These are phyloP conservation scores for Diaphora mendica DNA, from an alignment of 2,888 invertebrate species.

Conservation along the genomic window DNA sequence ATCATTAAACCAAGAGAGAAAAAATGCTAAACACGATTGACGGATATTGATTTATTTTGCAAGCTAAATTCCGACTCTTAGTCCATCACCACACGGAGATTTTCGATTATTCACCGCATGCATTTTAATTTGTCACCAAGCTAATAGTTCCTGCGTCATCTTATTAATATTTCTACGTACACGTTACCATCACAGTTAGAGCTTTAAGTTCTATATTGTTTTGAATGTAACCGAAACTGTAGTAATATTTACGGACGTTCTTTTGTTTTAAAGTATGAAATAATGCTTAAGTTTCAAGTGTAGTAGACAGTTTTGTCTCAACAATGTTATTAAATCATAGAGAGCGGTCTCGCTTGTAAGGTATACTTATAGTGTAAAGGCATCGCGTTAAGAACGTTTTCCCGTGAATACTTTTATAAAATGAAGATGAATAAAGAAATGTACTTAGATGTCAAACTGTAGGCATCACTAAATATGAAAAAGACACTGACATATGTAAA, in stretches of 20 bases:
- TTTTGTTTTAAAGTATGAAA: slow-evolving; percentile 54
- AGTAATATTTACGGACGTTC: slow-evolving; percentile 37
- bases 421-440: background rate
- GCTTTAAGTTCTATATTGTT: slow-evolving; percentile 38
- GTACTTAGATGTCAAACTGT: no score
- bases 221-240: slow-evolving; percentile 27
- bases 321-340: slow-evolving; percentile 61
- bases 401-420: background rate
- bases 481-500: no score
- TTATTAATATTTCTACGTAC: no score
- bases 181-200: background rate
- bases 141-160: no score
- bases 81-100: no score
- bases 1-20: no score
- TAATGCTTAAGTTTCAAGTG: slow-evolving; percentile 54
- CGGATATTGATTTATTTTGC: no score
- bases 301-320: slow-evolving; percentile 53
- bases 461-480: background rate
- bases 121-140: no score
- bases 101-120: no score
- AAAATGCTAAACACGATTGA: no score
- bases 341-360: slow-evolving; percentile 46
- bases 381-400: slow-evolving; percentile 25
- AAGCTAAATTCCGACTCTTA: no score
- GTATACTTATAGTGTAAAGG: slow-evolving; percentile 44